Conservation (phyloP, 2,113 vertebrate species). For the Leptosomus discolor region DNA sequence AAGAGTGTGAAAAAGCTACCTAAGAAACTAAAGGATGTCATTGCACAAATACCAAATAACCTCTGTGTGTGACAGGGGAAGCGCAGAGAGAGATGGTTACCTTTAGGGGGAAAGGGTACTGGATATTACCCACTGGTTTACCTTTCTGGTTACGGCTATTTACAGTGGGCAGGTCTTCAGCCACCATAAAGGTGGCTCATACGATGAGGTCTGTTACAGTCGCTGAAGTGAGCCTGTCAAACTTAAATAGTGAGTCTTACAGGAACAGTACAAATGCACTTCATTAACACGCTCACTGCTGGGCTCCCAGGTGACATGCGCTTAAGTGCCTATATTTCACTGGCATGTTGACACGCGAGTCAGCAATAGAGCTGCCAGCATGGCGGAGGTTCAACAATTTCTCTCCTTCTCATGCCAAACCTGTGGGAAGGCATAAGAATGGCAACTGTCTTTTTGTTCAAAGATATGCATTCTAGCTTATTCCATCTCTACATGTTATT, state of each 20-base stretch:
- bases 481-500: conserved; percentile 13
- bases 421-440: conserved; percentile 6
- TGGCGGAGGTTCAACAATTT: not conserved
- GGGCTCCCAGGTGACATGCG: not conserved
- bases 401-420: not conserved
- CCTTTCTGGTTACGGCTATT: not conserved
- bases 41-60: not conserved
- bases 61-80: not conserved
- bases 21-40: not conserved
- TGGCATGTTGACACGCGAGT: not conserved
- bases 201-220: not conserved
- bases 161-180: not conserved
- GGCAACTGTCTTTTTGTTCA: not conserved
- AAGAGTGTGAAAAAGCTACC: not conserved
- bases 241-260: not conserved
- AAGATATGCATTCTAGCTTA: not conserved
- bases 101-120: not conserved
- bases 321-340: not conserved
- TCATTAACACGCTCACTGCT: not conserved
- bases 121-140: not conserved
- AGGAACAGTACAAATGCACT: not conserved
- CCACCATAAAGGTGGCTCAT: not conserved
- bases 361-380: not conserved
- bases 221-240: not conserved
- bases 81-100: not conserved